These are phyloP conservation scores for Drosophila aff. DNA, from an alignment of 1,140 invertebrate genomes.

Conservation along the genomic window DNA sequence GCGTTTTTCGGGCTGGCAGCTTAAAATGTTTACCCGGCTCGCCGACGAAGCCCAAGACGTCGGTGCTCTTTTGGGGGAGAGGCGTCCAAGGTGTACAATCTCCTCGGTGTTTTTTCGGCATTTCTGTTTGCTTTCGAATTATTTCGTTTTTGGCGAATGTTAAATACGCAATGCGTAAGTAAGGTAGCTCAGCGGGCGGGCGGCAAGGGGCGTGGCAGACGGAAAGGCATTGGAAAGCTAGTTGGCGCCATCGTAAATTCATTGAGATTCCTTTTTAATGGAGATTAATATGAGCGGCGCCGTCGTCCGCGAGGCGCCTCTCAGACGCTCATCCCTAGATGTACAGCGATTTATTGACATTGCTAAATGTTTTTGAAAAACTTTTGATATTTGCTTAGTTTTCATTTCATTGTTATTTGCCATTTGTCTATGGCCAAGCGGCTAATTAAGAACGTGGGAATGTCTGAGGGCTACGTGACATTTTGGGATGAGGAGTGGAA, in stretches of 20 bases:
- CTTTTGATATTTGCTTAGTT: conserved; percentile 60
- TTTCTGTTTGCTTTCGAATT: conserved; percentile 53
- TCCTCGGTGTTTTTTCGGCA: conserved; percentile 33
- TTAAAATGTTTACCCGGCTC: conserved; percentile 76
- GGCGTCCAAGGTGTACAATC: conserved; percentile 40
- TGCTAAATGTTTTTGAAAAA: conserved; percentile 80
- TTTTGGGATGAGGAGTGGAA: conserved; percentile 19
- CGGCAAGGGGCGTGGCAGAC: conserved; percentile 35
- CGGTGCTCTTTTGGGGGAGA: conserved; percentile 3
- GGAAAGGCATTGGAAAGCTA: conserved; percentile 49
- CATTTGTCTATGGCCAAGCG: conserved; percentile 30
- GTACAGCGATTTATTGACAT: conserved; percentile 62
- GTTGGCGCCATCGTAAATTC: conserved; percentile 77
- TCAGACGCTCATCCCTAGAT: conserved; percentile 14
- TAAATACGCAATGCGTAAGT: conserved; percentile 59
- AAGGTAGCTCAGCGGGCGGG: conserved; percentile 33
- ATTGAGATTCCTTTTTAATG: conserved; percentile 84
- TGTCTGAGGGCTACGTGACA: conserved; percentile 36
- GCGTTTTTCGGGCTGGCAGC: conserved; percentile 71
- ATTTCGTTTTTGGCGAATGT: conserved; percentile 51
- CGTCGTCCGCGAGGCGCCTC: conserved; percentile 35
- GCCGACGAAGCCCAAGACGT: conserved; percentile 46
- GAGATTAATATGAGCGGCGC: conserved; percentile 71
- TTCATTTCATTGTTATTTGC: conserved; percentile 47
- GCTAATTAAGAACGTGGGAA: conserved; percentile 80